These are phyloP conservation scores for Tamandua tetradactyla DNA, from an alignment of 2,797 vertebrate species.

Conservation along the genomic window DNA sequence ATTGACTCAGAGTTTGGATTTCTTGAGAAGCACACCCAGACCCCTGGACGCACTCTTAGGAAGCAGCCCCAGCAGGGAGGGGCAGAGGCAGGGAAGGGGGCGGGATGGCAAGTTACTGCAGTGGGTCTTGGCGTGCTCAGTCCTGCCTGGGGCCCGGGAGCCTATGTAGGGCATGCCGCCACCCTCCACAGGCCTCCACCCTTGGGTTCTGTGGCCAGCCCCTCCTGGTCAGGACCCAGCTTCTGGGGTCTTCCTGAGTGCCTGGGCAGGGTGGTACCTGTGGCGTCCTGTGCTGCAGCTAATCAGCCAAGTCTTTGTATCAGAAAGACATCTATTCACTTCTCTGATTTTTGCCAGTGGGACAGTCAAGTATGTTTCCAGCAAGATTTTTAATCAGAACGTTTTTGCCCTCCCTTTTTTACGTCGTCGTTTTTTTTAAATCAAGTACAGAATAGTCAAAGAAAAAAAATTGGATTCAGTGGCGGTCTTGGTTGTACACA, in stretches of 20 bases:
- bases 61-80: neutral
- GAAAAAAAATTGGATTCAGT: neutral
- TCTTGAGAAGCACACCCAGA: neutral
- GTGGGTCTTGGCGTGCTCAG: neutral
- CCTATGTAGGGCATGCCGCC: no score
- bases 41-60: neutral
- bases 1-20: neutral
- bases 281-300: neutral
- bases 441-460: neutral
- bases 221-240: no score
- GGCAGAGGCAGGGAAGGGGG: neutral
- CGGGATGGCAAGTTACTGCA: neutral
- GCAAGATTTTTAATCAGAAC: neutral
- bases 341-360: neutral
- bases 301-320: neutral
- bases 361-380: neutral
- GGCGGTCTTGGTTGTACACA: neutral
- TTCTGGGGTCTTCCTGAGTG: neutral
- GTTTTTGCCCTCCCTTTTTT: neutral
- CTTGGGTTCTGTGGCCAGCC: neutral
- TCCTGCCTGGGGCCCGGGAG: no score
- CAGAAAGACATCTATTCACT: neutral
- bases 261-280: neutral
- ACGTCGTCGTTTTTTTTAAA: neutral
- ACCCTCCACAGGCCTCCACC: neutral